Evolutionary conservation across 1,140 invertebrate genomes (phyloP).

Genomic region (Arion vulgaris): DNA sequence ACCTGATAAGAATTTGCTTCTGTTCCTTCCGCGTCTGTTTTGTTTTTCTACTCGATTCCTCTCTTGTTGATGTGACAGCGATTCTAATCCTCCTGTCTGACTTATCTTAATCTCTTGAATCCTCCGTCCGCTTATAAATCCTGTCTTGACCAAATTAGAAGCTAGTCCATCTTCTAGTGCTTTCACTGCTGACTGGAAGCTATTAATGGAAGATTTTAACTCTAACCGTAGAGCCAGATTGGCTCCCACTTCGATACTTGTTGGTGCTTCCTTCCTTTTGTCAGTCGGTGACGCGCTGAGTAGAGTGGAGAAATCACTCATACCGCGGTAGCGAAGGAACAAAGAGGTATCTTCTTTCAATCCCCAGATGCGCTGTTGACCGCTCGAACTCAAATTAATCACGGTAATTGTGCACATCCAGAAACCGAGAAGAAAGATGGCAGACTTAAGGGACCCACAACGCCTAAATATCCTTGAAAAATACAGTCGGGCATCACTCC

Average conservation of each 20-base stretch:
- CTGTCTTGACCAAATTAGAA: not conserved
- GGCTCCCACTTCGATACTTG: not conserved
- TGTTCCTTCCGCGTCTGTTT: not conserved
- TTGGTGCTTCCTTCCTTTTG: not conserved
- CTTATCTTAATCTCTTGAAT: conserved; percentile 27
- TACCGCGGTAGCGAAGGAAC: not conserved
- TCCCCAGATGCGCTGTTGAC: not conserved
- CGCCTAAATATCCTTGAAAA: not conserved
- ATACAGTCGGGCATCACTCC: conserved; percentile 13
- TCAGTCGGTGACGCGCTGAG: not conserved
- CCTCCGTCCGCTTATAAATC: conserved; percentile 21
- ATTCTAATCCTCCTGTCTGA: conserved; percentile 10
- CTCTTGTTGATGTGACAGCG: not conserved
- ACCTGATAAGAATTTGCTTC: not conserved
- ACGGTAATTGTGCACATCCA: conserved; percentile 27
- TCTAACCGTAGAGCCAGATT: not conserved
- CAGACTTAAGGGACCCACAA: not conserved
- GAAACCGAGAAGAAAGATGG: not conserved
- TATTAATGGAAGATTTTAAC: not conserved
- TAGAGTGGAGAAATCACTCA: not conserved
- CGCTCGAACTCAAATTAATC: conserved; percentile 20
- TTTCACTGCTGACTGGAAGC: not conserved
- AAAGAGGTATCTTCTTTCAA: not conserved
- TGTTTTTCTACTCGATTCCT: not conserved
- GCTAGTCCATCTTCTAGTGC: not conserved